Conservation (phyloP, 2,797 vertebrate genomes). For the Molossus molossus region DNA sequence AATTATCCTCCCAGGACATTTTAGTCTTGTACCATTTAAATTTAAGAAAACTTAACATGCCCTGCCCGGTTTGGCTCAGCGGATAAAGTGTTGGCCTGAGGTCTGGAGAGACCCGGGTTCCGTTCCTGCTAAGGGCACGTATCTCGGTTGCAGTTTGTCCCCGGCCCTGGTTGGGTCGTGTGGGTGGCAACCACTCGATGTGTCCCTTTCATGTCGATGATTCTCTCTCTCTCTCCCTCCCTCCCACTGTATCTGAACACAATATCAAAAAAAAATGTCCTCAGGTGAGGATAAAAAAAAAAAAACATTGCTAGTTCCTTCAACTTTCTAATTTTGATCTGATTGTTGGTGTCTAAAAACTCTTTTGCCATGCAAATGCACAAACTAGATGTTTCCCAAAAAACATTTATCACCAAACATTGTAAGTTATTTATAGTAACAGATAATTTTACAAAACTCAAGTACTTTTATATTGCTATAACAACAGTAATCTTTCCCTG, state of each 20-base stretch:
- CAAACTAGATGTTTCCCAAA: conserved; percentile 12
- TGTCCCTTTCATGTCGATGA: too few species aligned
- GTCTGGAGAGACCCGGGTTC: too few species aligned
- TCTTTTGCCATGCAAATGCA: conserved; percentile 16
- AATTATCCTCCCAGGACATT: conserved; percentile 13
- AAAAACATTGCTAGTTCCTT: conserved; percentile 22
- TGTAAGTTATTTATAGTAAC: not conserved
- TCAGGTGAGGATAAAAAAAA: too few species aligned
- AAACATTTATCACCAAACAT: not conserved
- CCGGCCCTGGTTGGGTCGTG: too few species aligned
- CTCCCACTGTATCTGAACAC: too few species aligned
- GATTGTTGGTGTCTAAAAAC: conserved; percentile 5
- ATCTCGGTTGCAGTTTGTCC: too few species aligned
- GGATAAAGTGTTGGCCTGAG: too few species aligned
- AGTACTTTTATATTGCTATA: not conserved
- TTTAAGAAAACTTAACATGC: conserved; percentile 8
- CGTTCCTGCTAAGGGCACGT: too few species aligned
- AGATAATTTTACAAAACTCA: conserved; percentile 19
- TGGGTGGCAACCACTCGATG: too few species aligned
- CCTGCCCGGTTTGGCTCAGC: too few species aligned
- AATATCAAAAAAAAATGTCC: too few species aligned
- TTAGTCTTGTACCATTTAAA: conserved; percentile 61
- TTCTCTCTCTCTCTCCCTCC: too few species aligned
- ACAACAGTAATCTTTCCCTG: not conserved
- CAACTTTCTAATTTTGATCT: conserved; percentile 51